Percentiles rank a stretch among this genome's conserved stretches.
These are phyloP conservation scores for Biston stratarius DNA, from an alignment of 2,888 invertebrate species.

Conservation along the genomic window DNA sequence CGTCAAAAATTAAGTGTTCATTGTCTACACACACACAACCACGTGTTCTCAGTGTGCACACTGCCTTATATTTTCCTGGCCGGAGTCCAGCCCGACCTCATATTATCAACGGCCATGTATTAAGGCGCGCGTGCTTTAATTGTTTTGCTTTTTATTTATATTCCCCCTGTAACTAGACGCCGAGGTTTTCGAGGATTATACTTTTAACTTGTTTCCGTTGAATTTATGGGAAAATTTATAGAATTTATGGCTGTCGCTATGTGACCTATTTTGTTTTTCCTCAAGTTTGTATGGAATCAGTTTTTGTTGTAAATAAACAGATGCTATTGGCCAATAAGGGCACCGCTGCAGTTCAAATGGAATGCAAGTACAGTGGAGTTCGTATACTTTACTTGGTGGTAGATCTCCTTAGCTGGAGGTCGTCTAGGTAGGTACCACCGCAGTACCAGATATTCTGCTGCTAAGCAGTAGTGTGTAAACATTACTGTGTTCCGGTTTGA, in stretches of 20 bases:
- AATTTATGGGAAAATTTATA: conserved; percentile 6
- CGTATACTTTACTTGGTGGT: too few relatives aligned
- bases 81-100: conserved; percentile 31
- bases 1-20: too few relatives aligned
- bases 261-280: not conserved
- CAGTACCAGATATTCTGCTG: too few relatives aligned
- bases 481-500: too few relatives aligned
- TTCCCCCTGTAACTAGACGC: conserved; percentile 5
- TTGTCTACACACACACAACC: not conserved
- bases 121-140: conserved; percentile 36
- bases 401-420: too few relatives aligned
- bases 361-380: too few relatives aligned
- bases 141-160: conserved; percentile 43
- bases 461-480: too few relatives aligned
- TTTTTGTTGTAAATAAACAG: too few relatives aligned
- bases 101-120: conserved; percentile 38
- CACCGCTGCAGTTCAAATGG: too few relatives aligned
- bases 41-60: conserved; percentile 3
- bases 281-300: not conserved
- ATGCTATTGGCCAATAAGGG: too few relatives aligned
- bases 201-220: conserved; percentile 7
- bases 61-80: conserved; percentile 31
- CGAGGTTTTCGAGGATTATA: conserved; percentile 2
- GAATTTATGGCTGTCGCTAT: not conserved
- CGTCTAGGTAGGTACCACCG: too few relatives aligned